Conservation (phyloP, 2,888 invertebrate species). For the Habrosyne pyritoides region DNA sequence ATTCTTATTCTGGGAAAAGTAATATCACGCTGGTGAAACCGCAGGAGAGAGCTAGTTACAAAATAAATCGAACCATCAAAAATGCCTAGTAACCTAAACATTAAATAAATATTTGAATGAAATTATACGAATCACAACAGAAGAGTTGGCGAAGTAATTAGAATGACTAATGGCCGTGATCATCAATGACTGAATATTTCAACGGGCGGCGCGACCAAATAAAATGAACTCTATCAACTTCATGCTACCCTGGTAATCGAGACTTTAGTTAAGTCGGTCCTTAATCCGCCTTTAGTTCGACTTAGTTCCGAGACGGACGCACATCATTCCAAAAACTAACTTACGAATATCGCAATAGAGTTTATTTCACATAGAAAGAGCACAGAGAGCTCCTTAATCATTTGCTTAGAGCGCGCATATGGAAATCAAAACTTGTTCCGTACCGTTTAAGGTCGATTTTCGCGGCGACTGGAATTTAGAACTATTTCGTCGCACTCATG, state of each 20-base stretch:
- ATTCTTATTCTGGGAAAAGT: no score
- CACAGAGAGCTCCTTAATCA: not conserved
- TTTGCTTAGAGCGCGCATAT: not conserved
- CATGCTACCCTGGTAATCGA: slow-evolving; percentile 26
- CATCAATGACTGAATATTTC: not conserved
- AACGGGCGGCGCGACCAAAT: not conserved
- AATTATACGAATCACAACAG: not conserved
- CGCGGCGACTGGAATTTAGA: slow-evolving; percentile 1
- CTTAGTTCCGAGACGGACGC: not conserved
- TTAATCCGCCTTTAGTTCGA: slow-evolving; percentile 23
- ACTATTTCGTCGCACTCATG: slow-evolving; percentile 19
- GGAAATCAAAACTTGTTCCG: not conserved
- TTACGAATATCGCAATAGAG: not conserved
- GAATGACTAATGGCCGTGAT: slow-evolving; percentile 9
- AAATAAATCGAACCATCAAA: not conserved
- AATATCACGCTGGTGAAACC: no score
- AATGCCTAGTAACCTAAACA: not conserved
- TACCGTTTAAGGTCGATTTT: slow-evolving; percentile 10
- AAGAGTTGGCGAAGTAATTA: slow-evolving; percentile 7
- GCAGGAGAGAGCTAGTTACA: no score
- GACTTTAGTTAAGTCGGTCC: slow-evolving; percentile 31
- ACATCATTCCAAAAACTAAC: not conserved
- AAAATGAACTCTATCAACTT: not conserved
- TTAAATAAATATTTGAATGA: not conserved
- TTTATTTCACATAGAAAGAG: not conserved